Evolutionary conservation across 2,797 vertebrate genomes (phyloP).

Genomic region (Vultur gryphus): DNA sequence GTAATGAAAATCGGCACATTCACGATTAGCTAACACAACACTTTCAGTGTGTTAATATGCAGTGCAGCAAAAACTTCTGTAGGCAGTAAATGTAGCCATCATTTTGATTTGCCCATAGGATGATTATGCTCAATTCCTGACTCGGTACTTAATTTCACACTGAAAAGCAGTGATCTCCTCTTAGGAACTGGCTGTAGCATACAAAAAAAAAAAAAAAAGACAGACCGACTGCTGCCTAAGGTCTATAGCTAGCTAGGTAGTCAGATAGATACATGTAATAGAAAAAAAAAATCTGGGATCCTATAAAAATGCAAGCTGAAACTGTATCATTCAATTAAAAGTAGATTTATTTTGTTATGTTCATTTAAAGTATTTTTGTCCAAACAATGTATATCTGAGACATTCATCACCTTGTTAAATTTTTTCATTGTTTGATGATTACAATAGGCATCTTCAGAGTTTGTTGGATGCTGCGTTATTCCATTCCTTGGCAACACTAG

Average conservation of each 20-base stretch:
- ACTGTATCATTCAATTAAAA: background rate
- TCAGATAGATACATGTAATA: background rate
- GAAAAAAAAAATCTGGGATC: background rate
- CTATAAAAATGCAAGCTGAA: background rate
- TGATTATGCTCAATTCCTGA: slow-evolving; percentile 58
- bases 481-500: background rate
- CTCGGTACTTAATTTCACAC: slow-evolving; percentile 48
- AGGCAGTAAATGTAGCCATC: slow-evolving; percentile 62
- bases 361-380: background rate
- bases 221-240: background rate
- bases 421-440: background rate
- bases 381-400: background rate
- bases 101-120: slow-evolving; percentile 46
- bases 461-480: background rate
- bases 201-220: background rate
- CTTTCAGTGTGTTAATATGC: slow-evolving; percentile 50
- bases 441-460: background rate
- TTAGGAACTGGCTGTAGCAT: background rate
- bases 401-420: background rate
- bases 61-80: slow-evolving; percentile 45
- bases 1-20: slow-evolving; percentile 41
- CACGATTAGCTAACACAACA: slow-evolving; percentile 57
- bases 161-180: slow-evolving; percentile 25
- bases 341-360: background rate
- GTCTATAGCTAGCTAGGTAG: background rate